Base-by-base conservation (phyloP, 1,140 invertebrate genomes). In the Dreissena rostriformis region DNA sequence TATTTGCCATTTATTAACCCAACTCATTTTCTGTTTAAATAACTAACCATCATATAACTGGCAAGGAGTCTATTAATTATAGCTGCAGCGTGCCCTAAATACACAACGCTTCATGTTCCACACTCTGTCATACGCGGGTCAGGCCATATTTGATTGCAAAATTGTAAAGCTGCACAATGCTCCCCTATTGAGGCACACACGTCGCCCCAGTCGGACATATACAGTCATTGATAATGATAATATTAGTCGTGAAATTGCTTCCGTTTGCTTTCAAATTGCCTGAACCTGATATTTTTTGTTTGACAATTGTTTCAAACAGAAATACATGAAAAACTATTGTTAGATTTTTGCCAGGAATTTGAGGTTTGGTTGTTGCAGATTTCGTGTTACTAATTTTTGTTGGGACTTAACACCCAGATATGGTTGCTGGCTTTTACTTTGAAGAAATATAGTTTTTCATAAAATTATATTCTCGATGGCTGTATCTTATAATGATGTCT, bases 141-240 rank as follows among this genome's bases (percentile, higher is more conserved):
- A 39, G 39, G 39, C 39, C 39, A 39, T 71, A 57, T 63, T 79
- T 79, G 77, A 79, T 70, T 79, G 53, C 24, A 10, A 51, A 22
- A 70, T 66, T 68, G 53, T 77, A 61, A 77, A 29, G 26, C 22
- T 49, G 39, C 55, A 77, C 77, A 79, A 79, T 70, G 67, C 51
- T 68, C 77, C 77, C 77, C 77, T 66, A 79, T 79, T 70, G 77
- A 61, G 65, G 49, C 24, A 12, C 67, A 51, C 26, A 57, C 67
- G 39, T 12, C 26, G 53, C 53, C 77, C 26, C 66, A 55, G 51
- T 55, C 53, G 22, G 22, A 61, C 24, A 17, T 51, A 17, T 51
- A 39, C 19, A 70, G 65, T 57, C 52, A 53, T 51, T 52, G 53
- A 26, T 70, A 79, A 79, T 70, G 67, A 66, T 66, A 71, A 57